Evolutionary conservation across 2,113 vertebrate species (phyloP).

Genomic region (Aix galericulata): DNA sequence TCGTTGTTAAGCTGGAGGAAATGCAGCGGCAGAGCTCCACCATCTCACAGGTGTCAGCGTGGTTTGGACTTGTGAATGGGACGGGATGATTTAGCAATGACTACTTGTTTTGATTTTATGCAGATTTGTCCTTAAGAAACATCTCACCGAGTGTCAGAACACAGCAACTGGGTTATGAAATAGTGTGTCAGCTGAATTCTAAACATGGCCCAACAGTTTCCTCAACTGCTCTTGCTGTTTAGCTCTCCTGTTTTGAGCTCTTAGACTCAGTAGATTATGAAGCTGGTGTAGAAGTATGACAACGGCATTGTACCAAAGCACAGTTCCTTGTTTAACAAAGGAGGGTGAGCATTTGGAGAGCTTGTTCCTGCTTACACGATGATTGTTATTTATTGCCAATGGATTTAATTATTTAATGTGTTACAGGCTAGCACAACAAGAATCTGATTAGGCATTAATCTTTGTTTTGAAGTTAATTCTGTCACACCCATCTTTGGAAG

Average conservation of each 20-base stretch:
- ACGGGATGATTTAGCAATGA: neutral
- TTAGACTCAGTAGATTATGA: neutral
- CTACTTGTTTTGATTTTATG: neutral
- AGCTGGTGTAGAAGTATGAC: neutral
- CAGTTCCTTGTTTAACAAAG: neutral
- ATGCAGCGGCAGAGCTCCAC: neutral
- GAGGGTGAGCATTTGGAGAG: neutral
- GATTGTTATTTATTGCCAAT: neutral
- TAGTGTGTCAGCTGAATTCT: neutral
- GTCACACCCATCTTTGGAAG: slow-evolving; percentile 18
- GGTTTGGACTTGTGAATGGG: neutral
- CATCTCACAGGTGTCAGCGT: rapidly evolving
- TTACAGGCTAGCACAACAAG: neutral
- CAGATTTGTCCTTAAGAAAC: neutral
- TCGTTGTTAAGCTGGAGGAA: neutral
- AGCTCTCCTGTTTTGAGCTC: neutral
- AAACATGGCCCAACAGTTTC: neutral
- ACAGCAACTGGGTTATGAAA: neutral
- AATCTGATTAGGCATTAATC: neutral
- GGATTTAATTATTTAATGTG: neutral
- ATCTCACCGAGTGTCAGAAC: neutral
- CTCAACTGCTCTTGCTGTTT: neutral
- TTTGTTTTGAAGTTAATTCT: slow-evolving; percentile 15
- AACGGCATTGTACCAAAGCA: neutral
- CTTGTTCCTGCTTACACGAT: neutral